Percentiles rank a stretch among this genome's conserved stretches.
phyloP scores from a whole-genome alignment of 2,113 vertebrate species.

The Chlorodrepanis virens region DNA sequence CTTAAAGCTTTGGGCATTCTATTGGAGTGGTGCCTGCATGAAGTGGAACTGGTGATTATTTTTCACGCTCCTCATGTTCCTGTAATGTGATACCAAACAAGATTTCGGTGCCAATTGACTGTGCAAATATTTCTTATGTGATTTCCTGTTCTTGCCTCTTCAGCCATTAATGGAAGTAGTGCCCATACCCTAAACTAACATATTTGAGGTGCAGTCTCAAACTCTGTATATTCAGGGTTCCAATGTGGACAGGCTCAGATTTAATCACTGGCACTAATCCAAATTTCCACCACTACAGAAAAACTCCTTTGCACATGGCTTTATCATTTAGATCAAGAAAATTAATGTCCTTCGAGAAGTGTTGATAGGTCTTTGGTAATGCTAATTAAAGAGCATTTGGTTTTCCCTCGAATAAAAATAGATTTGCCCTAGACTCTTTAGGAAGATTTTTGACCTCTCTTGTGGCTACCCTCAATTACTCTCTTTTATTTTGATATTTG shows the following conservation, averaged over 20 bases:
- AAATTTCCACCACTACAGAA: not conserved
- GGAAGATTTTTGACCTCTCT: not conserved
- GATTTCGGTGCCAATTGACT: not conserved
- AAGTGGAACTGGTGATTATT: not conserved
- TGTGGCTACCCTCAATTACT: not conserved
- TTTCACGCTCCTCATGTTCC: not conserved
- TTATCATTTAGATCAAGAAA: not conserved
- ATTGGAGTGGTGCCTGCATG: not conserved
- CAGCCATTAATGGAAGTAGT: not conserved
- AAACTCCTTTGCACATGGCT: not conserved
- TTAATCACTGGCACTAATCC: not conserved
- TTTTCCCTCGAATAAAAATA: not conserved
- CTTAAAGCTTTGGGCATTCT: not conserved
- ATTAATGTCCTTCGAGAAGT: not conserved
- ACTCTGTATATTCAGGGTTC: not conserved
- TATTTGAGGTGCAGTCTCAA: not conserved
- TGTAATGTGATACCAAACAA: not conserved
- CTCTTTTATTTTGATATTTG: not conserved
- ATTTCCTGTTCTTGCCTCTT: not conserved
- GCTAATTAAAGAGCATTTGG: not conserved
- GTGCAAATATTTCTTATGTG: not conserved
- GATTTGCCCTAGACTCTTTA: not conserved
- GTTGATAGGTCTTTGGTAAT: not conserved
- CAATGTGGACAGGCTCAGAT: not conserved
- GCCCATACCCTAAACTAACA: rapidly evolving